phyloP scores from a whole-genome alignment of 2,888 invertebrate genomes.

The Nemapogon koenigi region DNA sequence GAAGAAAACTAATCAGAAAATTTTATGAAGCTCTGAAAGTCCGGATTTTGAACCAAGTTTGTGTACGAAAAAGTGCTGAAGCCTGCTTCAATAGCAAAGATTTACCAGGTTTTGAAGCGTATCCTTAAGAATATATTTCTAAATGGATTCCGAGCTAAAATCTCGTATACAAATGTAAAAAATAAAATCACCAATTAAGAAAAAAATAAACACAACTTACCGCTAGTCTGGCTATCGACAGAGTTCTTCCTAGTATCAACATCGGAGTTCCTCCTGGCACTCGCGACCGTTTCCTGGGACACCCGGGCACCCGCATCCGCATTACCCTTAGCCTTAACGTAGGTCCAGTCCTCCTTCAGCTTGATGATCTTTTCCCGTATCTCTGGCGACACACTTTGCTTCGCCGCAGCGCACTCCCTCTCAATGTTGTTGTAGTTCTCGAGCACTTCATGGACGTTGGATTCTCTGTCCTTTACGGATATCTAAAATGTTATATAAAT shows the following conservation, averaged over 20 bases:
- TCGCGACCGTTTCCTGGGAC: not conserved
- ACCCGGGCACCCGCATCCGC: conserved; percentile 2
- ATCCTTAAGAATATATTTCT: no score
- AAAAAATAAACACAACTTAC: no score
- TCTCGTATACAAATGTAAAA: no score
- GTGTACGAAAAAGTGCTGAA: no score
- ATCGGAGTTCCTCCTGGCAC: conserved; percentile 7
- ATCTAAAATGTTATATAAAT: conserved; percentile 25
- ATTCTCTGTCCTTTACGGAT: conserved; percentile 57
- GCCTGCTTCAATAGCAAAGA: no score
- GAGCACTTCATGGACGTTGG: conserved; percentile 67
- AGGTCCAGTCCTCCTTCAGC: conserved; percentile 59
- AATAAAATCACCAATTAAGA: no score
- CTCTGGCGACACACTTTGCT: conserved; percentile 28
- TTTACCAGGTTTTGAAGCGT: no score
- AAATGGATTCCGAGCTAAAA: no score
- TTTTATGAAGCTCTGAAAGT: no score
- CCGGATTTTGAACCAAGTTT: no score
- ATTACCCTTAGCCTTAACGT: conserved; percentile 21
- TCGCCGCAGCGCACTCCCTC: conserved; percentile 41
- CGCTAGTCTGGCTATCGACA: conserved; percentile 24
- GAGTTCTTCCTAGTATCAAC: conserved; percentile 18
- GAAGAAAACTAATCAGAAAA: no score
- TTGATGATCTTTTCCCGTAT: conserved; percentile 52
- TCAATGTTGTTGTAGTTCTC: conserved; percentile 71